Percentiles rank a stretch among this genome's conserved stretches.
Conservation (phyloP, 2,888 invertebrate genomes). For the Drosophila antonietae region DNA sequence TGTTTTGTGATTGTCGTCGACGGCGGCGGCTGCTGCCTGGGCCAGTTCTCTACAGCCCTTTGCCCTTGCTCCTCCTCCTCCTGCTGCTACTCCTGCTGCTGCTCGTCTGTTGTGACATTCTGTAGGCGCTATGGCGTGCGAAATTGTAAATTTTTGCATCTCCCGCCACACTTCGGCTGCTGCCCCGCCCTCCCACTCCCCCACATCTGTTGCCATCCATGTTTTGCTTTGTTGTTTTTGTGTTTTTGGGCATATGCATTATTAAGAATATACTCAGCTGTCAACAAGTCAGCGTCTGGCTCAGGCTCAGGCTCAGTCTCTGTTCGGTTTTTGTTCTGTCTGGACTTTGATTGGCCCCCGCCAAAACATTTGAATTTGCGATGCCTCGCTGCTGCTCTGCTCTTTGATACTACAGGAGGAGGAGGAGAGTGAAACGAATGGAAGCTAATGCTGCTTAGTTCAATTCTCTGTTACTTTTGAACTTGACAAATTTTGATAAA, state of each 20-base stretch:
- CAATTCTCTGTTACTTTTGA: conserved; percentile 19
- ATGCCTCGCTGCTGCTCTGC: no score
- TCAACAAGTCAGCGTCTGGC: conserved; percentile 75
- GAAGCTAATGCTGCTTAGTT: conserved; percentile 5
- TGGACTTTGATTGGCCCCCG: conserved; percentile 32
- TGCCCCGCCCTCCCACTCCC: neutral
- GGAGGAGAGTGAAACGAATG: no score
- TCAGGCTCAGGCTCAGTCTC: conserved; percentile 8
- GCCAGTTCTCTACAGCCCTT: neutral
- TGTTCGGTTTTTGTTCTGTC: conserved; percentile 2
- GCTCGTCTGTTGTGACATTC: conserved; percentile 62
- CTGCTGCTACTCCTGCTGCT: neutral
- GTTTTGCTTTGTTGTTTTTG: conserved; percentile 40
- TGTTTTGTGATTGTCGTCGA: conserved; percentile 67
- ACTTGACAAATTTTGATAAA: conserved; percentile 1
- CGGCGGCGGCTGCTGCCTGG: conserved; percentile 19
- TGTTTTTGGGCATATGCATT: conserved; percentile 67
- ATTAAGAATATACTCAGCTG: conserved; percentile 79
- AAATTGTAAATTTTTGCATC: conserved; percentile 75
- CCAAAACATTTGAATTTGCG: conserved; percentile 41
- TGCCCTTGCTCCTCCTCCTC: neutral
- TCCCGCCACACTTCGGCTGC: conserved; percentile 5
- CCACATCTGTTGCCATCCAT: conserved; percentile 40
- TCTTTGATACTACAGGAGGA: no score
- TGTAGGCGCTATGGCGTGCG: conserved; percentile 78